A percentile compares a stretch with the other conserved stretches of the same genome.
Evolutionary conservation across 2,113 vertebrate genomes (phyloP).

Genomic region (Salvelinus alpinus): DNA sequence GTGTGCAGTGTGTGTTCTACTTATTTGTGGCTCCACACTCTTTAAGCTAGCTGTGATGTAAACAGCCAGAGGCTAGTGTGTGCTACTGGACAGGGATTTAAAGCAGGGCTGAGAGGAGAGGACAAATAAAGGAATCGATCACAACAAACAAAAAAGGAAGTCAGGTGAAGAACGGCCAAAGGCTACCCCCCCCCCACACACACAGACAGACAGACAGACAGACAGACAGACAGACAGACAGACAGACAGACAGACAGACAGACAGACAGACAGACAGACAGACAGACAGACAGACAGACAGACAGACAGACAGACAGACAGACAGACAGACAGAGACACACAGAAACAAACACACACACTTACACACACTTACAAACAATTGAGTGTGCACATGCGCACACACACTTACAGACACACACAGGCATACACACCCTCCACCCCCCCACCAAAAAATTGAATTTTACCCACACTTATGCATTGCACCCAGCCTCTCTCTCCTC

Average conservation of each 20-base stretch:
- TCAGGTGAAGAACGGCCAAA: not conserved
- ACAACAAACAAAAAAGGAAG: not conserved
- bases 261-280: not conserved
- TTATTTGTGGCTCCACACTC: not conserved
- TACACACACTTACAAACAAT: not conserved
- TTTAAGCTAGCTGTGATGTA: not conserved
- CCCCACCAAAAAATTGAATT: no score
- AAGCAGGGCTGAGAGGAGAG: constrained; percentile 1
- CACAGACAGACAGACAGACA: not conserved
- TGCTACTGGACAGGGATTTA: not conserved
- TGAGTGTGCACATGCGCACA: not conserved
- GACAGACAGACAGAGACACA: not conserved
- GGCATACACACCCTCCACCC: not conserved
- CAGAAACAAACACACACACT: not conserved
- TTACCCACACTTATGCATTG: no score
- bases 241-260: not conserved
- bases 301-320: not conserved
- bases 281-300: not conserved
- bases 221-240: not conserved
- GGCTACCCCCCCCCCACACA: not conserved
- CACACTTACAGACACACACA: not conserved
- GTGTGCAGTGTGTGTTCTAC: no score
- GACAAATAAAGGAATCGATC: not conserved
- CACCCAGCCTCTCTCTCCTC: not conserved
- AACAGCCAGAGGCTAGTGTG: constrained; percentile 1